phyloP scores from a whole-genome alignment of 2,888 invertebrate genomes.

The Drosophila quinaria region DNA sequence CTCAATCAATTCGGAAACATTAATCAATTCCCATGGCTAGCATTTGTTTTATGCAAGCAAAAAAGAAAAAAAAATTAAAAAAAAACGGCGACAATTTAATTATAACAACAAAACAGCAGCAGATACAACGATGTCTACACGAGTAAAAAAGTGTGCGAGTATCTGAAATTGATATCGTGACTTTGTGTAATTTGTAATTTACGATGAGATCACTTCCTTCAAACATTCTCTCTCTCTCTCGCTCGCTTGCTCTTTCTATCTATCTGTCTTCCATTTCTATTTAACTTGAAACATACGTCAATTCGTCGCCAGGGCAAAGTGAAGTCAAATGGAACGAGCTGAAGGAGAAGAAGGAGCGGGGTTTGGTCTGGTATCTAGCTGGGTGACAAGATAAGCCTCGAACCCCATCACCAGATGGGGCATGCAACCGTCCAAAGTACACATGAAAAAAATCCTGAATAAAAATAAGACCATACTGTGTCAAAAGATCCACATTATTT shows the following conservation, averaged over 20 bases:
- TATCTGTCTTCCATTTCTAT: constrained; percentile 20
- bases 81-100: constrained; percentile 75
- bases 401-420: constrained; percentile 20
- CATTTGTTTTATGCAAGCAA: constrained; percentile 36
- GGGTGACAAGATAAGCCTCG: constrained; percentile 74
- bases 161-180: constrained; percentile 83
- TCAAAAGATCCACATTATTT: no score
- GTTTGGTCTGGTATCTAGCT: constrained; percentile 30
- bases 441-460: no score
- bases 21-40: constrained; percentile 74
- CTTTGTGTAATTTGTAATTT: constrained; percentile 83
- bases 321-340: constrained; percentile 24
- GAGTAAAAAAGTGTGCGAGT: constrained; percentile 33
- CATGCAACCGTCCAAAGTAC: constrained; percentile 13
- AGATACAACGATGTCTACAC: constrained; percentile 52
- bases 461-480: no score
- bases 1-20: constrained; percentile 71
- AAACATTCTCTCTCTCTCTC: constrained; percentile 54
- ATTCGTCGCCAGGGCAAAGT: constrained; percentile 59
- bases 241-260: constrained; percentile 29
- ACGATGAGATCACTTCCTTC: constrained; percentile 83
- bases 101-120: constrained; percentile 76
- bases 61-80: constrained; percentile 29
- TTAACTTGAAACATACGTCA: constrained; percentile 68
- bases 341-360: background rate